These are phyloP conservation scores for Hemicordylus capensis DNA, from an alignment of 2,113 vertebrate genomes.

Conservation along the genomic window DNA sequence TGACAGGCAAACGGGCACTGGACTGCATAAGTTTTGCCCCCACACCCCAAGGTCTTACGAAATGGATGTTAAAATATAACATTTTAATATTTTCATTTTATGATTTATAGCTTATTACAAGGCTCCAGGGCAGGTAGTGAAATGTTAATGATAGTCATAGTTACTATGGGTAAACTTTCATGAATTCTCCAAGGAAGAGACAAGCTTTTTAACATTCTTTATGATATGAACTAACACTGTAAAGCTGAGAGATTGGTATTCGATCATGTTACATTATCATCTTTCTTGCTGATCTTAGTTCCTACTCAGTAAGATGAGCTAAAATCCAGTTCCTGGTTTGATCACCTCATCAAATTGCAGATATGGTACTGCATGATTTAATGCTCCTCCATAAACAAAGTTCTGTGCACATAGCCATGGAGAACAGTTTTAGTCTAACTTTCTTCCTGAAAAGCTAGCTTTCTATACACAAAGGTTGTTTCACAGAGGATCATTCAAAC, in stretches of 20 bases:
- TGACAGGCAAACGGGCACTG: too few relatives aligned
- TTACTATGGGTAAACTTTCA: neutral
- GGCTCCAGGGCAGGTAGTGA: neutral
- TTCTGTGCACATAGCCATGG: too few relatives aligned
- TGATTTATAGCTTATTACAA: neutral
- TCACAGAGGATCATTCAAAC: neutral
- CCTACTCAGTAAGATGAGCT: neutral
- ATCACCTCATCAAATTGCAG: neutral
- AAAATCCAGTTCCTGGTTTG: neutral
- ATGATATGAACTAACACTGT: neutral
- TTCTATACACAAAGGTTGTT: neutral
- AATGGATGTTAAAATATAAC: neutral
- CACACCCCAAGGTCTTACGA: too few relatives aligned
- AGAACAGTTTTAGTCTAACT: neutral
- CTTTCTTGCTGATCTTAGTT: neutral
- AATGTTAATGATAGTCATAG: neutral
- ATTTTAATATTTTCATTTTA: neutral
- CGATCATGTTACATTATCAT: neutral
- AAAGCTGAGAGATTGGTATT: neutral
- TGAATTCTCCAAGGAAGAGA: neutral
- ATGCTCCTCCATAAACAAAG: too few relatives aligned
- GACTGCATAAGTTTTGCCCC: too few relatives aligned
- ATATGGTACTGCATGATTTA: neutral
- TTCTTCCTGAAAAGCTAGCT: neutral
- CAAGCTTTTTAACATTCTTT: too few relatives aligned